Evolutionary conservation across 2,113 vertebrate species (phyloP), one percentile per base, ranked within the genome.

Genomic region (Madoqua kirkii): DNA sequence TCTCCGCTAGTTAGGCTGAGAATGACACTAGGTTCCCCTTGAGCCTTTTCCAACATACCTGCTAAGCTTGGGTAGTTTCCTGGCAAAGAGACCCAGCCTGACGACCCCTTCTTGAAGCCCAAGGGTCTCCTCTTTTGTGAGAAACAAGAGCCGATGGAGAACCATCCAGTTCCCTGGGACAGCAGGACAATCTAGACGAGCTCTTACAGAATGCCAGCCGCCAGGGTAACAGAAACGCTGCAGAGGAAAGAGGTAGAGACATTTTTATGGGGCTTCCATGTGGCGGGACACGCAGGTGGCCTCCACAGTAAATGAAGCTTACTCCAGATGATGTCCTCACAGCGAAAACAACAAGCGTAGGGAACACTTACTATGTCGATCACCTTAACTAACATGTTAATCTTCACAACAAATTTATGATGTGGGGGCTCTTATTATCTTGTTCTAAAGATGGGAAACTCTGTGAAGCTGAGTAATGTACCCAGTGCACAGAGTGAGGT

Each of bases 21-120:
- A 91, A 95, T 64, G 91, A 96, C 48, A 89, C 59, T 45, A 71
- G 36, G 7, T 91, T 95, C 95, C 84, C 67, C 54, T 74, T 57
- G n/a, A 45, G 45, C 40, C 54, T 91, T 92, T 96, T 85, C 57
- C 54, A 85, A 45, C 81, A 67, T 62, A 64, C 83, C 23, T 36
- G 52, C 45, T 95, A 95, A 96, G n/a, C n/a, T 3, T 33, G 84
- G 40, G 45, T 89, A 55, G 88, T 79, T 57, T 89, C 76, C 8
- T 7, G 83, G 76, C 57, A 92, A 89, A 97, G 48, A 94, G 23
- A 11, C 87, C 3, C 60, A 71, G n/a, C 21, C 31, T 21, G 78
- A 57, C 15, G 40, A 89, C 55, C 27, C 79, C 79, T 54, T 87
- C 89, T 76, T 52, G 40, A 93, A 86, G n/a, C 12, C 54, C 15